Evolutionary conservation across 2,797 vertebrate genomes (phyloP).

Genomic region (Cyclopterus lumpus): DNA sequence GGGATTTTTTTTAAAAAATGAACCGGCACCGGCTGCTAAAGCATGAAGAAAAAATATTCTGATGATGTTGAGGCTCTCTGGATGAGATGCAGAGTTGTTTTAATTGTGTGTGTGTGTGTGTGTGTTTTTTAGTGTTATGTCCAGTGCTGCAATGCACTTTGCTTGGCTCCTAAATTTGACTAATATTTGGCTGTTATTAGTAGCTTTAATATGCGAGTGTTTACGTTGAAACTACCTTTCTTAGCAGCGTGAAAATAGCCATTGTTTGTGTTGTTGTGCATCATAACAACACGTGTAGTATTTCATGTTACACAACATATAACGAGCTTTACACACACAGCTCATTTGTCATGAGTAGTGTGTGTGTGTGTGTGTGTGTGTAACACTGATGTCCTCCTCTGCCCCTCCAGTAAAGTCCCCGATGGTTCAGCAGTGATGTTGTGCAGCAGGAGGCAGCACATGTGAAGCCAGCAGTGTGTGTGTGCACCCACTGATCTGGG

Average conservation of each 20-base stretch:
- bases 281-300: neutral
- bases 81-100: neutral
- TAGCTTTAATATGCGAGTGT: neutral
- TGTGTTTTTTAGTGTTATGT: neutral
- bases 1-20: neutral
- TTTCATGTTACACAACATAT: too few species aligned
- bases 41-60: neutral
- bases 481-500: slow-evolving; percentile 41
- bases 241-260: neutral
- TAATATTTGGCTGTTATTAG: neutral
- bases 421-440: neutral
- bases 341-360: neutral
- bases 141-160: neutral
- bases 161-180: too few species aligned
- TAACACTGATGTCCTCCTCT: slow-evolving; percentile 21
- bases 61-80: neutral
- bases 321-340: too few species aligned
- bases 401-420: slow-evolving; percentile 46
- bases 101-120: neutral
- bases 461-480: slow-evolving; percentile 11
- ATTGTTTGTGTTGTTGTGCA: neutral
- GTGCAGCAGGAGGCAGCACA: slow-evolving; percentile 21
- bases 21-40: neutral
- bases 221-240: neutral
- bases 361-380: neutral